phyloP scores from a whole-genome alignment of 1,140 invertebrate species.

The Drosophila arawakana region DNA sequence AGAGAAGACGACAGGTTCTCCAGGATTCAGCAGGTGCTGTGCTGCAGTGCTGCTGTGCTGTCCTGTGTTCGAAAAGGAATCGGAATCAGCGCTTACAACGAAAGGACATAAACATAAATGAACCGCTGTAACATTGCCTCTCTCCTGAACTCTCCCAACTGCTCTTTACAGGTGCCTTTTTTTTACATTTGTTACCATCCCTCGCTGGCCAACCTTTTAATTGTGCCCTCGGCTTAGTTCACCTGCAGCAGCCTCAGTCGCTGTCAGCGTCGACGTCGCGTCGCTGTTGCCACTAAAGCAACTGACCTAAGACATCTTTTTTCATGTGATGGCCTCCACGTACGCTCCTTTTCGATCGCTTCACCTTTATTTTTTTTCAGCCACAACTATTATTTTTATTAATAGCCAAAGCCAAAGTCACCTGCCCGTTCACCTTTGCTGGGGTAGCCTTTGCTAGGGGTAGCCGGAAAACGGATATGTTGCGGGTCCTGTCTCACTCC shows the following conservation, averaged over 20 bases:
- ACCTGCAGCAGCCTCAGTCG: constrained; percentile 61
- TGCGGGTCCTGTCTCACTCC: constrained; percentile 46
- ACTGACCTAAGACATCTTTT: constrained; percentile 82
- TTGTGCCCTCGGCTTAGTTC: constrained; percentile 70
- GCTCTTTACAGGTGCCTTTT: constrained; percentile 53
- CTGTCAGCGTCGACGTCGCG: background rate
- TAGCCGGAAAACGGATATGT: constrained; percentile 78
- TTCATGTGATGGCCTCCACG: constrained; percentile 65
- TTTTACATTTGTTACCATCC: constrained; percentile 25
- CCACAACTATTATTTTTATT: constrained; percentile 82
- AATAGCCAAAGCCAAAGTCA: constrained; percentile 82
- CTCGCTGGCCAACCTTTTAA: constrained; percentile 61
- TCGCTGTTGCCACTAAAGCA: background rate
- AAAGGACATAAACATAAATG: constrained; percentile 83
- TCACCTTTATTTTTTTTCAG: constrained; percentile 60
- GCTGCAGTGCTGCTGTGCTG: constrained; percentile 41
- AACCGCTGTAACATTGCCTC: constrained; percentile 75
- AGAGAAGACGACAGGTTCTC: constrained; percentile 63
- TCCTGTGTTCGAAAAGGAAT: constrained; percentile 52
- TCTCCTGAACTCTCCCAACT: constrained; percentile 28
- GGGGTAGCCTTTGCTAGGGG: constrained; percentile 50
- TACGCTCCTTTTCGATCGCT: constrained; percentile 47
- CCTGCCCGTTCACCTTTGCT: constrained; percentile 61
- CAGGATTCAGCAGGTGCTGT: constrained; percentile 76
- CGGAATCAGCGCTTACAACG: constrained; percentile 81